Conservation (phyloP, 2,888 invertebrate genomes). For the Scaptomyza reducta region DNA sequence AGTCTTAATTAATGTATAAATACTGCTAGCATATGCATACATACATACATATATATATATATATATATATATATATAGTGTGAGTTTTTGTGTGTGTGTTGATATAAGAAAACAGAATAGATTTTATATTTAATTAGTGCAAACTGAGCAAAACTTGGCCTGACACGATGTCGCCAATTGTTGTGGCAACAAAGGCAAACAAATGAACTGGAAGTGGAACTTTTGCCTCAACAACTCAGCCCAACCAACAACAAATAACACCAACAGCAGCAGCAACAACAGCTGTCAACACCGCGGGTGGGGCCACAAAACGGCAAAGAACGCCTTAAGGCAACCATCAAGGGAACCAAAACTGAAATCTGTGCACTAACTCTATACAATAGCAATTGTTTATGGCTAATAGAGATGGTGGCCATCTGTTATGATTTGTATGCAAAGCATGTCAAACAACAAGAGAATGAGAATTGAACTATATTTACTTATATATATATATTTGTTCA, state of each 20-base stretch:
- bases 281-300: constrained; percentile 55
- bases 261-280: constrained; percentile 34
- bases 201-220: constrained; percentile 62
- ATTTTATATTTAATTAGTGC: constrained; percentile 77
- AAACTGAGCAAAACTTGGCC: constrained; percentile 63
- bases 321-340: constrained; percentile 56
- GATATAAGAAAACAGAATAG: constrained; percentile 64
- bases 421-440: background rate
- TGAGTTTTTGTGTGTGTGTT: constrained; percentile 5
- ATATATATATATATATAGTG: background rate
- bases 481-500: too few species aligned
- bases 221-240: constrained; percentile 49
- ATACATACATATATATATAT: background rate
- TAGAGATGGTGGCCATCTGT: constrained; percentile 16
- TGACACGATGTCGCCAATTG: constrained; percentile 74
- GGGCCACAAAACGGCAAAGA: constrained; percentile 31
- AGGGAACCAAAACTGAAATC: constrained; percentile 53
- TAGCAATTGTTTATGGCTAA: constrained; percentile 13
- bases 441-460: background rate
- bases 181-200: constrained; percentile 76
- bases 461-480: background rate
- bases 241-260: constrained; percentile 27
- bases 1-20: constrained; percentile 77
- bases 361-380: constrained; percentile 40
- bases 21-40: constrained; percentile 16